A percentile compares a stretch with the other conserved stretches of the same genome.
Evolutionary conservation across 1,140 invertebrate genomes (phyloP).

Genomic region (Nasonia vitripennis): DNA sequence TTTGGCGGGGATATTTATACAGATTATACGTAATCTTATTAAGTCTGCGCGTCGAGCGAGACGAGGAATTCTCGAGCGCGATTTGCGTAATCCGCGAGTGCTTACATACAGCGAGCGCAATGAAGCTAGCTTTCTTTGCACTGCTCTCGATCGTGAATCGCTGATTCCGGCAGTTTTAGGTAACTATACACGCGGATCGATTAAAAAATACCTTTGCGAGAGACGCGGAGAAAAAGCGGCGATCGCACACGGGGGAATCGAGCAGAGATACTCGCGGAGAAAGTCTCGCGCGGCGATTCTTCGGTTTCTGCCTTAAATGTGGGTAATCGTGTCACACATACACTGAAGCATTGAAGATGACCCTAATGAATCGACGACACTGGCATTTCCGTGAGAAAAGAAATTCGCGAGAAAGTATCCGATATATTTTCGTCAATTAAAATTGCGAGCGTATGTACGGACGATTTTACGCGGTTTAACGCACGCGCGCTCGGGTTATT

Average conservation of each 20-base stretch:
- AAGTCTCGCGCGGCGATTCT: conserved; percentile 6
- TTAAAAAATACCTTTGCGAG: too few relatives aligned
- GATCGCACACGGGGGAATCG: neutral
- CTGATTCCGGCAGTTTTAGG: neutral
- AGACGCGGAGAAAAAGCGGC: too few relatives aligned
- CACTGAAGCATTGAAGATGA: conserved; percentile 37
- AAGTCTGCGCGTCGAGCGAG: neutral
- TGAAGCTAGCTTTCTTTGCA: neutral
- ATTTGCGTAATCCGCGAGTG: neutral
- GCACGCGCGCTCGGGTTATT: neutral
- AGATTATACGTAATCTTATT: neutral
- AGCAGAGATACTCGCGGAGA: neutral
- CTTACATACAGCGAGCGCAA: neutral
- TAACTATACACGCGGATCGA: too few relatives aligned
- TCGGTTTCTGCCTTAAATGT: conserved; percentile 27
- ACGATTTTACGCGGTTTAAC: neutral
- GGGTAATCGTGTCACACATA: conserved; percentile 48
- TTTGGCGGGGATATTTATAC: neutral
- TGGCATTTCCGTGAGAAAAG: conserved; percentile 43
- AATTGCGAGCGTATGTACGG: neutral
- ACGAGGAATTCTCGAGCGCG: neutral
- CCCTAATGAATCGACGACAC: conserved; percentile 24
- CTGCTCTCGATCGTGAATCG: neutral
- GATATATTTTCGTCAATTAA: conserved; percentile 46
- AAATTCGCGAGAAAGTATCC: conserved; percentile 27